phyloP scores from a whole-genome alignment of 2,797 vertebrate genomes.

The Platalea minor region DNA sequence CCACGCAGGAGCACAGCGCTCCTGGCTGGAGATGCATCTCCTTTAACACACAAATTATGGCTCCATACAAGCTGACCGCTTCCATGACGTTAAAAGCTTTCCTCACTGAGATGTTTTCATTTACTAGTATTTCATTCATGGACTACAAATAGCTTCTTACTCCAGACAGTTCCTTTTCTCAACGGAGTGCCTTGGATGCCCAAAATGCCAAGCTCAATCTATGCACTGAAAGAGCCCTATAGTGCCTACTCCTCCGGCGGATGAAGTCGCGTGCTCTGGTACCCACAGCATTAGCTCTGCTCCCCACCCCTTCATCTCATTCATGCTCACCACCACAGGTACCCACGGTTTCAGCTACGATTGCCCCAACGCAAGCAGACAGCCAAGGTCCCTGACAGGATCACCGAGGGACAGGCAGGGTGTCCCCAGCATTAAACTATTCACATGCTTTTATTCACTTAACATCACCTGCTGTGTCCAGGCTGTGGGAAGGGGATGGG shows the following conservation, averaged over 20 bases:
- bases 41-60: not conserved
- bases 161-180: not conserved
- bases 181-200: not conserved
- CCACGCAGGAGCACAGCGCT: rapidly evolving
- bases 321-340: not conserved
- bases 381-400: not conserved
- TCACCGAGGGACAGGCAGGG: rapidly evolving
- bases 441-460: not conserved
- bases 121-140: not conserved
- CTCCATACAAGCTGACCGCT: not conserved
- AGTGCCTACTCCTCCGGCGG: not conserved
- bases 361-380: not conserved
- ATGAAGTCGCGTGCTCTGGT: not conserved
- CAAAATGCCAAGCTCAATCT: not conserved
- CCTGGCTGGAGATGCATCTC: not conserved
- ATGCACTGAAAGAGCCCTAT: rapidly evolving
- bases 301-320: not conserved
- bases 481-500: not conserved
- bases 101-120: not conserved
- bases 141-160: not conserved
- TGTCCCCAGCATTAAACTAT: not conserved
- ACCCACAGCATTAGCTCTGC: not conserved
- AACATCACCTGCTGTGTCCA: not conserved
- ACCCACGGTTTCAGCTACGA: rapidly evolving
- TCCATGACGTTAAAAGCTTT: not conserved